Conservation (phyloP, 2,797 vertebrate genomes). For the Melanogrammus aeglefinus region DNA sequence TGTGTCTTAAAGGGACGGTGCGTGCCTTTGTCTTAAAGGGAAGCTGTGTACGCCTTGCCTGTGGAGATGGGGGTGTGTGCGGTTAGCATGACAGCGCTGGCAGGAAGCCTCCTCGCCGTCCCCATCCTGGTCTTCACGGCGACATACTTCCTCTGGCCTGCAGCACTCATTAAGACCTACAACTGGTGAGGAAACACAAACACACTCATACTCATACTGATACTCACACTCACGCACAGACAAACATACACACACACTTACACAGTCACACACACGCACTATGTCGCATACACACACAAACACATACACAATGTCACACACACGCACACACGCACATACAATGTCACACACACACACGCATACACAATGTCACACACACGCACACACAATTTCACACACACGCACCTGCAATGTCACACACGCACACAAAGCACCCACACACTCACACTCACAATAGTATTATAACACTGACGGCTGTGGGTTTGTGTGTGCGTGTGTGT, state of each 20-base stretch:
- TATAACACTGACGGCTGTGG: not conserved
- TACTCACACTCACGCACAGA: not conserved
- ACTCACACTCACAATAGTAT: slow-evolving; percentile 2
- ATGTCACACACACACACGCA: slow-evolving; percentile 9
- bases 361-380: slow-evolving; percentile 6
- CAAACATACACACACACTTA: not conserved
- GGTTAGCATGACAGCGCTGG: slow-evolving; percentile 21
- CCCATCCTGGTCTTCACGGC: slow-evolving; percentile 40
- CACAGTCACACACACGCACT: not conserved
- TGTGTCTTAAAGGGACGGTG: not conserved
- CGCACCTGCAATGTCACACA: not conserved
- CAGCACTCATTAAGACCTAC: slow-evolving; percentile 44
- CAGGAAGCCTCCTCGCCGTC: slow-evolving; percentile 44
- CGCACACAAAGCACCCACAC: slow-evolving; percentile 10
- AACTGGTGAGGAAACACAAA: slow-evolving; percentile 51
- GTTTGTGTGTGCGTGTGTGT: too few species aligned
- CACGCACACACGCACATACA: slow-evolving; percentile 16
- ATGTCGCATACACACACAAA: slow-evolving; percentile 7
- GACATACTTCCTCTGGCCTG: slow-evolving; percentile 48
- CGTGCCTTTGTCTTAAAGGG: slow-evolving; percentile 11
- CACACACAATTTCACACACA: slow-evolving; percentile 1
- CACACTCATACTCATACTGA: not conserved
- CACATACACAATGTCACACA: slow-evolving; percentile 3
- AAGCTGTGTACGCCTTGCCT: not conserved
- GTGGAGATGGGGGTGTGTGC: slow-evolving; percentile 13